Evolutionary conservation across 2,888 invertebrate species (phyloP).

Genomic region (Psylliodes chrysocephalus): DNA sequence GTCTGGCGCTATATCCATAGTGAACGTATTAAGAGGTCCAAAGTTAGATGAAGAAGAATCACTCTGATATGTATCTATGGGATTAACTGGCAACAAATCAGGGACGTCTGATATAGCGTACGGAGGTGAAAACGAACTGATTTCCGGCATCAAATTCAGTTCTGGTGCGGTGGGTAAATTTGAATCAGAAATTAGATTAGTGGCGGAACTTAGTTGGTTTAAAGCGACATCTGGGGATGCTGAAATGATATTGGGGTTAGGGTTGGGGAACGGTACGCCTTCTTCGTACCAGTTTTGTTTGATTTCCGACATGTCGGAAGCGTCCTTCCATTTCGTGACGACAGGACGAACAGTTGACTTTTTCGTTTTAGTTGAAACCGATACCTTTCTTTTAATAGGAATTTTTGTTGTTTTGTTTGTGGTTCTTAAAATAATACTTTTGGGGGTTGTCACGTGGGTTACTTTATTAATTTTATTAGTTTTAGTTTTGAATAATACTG

Average conservation of each 20-base stretch:
- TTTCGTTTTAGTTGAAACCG: conserved; percentile 1
- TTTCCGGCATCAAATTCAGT: conserved; percentile 54
- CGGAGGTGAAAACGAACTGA: conserved; percentile 58
- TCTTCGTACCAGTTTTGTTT: conserved; percentile 64
- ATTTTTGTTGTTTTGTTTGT: background rate
- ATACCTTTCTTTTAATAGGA: background rate
- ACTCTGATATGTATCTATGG: conserved; percentile 21
- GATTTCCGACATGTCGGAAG: conserved; percentile 57
- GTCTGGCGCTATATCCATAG: conserved; percentile 54
- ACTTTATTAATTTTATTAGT: background rate
- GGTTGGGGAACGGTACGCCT: conserved; percentile 55
- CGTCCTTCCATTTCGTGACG: conserved; percentile 68
- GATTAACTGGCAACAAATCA: conserved; percentile 24
- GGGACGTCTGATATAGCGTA: conserved; percentile 45
- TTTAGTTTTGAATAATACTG: background rate
- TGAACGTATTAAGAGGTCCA: conserved; percentile 54
- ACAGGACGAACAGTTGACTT: conserved; percentile 61
- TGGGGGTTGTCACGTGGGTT: background rate
- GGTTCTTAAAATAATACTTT: background rate
- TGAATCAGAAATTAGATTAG: conserved; percentile 20
- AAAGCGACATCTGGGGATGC: conserved; percentile 56
- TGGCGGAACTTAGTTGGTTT: conserved; percentile 12
- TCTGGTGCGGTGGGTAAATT: too few species aligned
- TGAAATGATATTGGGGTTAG: conserved; percentile 57
- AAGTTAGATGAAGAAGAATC: conserved; percentile 16